These are phyloP conservation scores for Drosophila differens DNA, from an alignment of 2,888 invertebrate species.

Conservation along the genomic window DNA sequence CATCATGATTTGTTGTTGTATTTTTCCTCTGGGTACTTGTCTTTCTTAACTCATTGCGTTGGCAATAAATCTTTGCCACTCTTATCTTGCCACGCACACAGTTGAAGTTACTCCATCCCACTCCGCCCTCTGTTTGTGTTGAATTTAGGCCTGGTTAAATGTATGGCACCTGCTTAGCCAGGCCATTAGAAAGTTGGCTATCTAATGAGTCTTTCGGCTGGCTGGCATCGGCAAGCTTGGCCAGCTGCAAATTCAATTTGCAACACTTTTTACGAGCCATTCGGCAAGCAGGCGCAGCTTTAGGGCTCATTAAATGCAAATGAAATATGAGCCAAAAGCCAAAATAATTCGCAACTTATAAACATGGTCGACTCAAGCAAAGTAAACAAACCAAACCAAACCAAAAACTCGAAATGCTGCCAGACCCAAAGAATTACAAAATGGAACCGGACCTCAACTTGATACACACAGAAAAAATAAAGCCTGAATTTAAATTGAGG, in stretches of 20 bases:
- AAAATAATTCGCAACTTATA: constrained; percentile 67
- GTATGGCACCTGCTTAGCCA: constrained; percentile 70
- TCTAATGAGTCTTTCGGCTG: constrained; percentile 50
- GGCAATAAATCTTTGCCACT: constrained; percentile 83
- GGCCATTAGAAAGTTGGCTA: constrained; percentile 45
- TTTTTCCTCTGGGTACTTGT: constrained; percentile 80
- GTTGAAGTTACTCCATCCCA: background rate
- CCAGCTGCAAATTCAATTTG: constrained; percentile 59
- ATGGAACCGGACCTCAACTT: constrained; percentile 2
- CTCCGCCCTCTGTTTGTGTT: background rate
- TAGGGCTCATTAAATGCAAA: constrained; percentile 64
- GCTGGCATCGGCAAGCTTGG: constrained; percentile 3
- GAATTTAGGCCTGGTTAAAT: constrained; percentile 48
- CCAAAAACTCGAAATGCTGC: constrained; percentile 27
- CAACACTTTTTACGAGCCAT: constrained; percentile 57
- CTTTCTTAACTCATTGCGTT: constrained; percentile 84
- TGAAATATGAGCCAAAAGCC: constrained; percentile 63
- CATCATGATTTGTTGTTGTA: constrained; percentile 55
- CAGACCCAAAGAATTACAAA: constrained; percentile 19
- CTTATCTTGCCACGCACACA: constrained; percentile 74
- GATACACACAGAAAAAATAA: background rate
- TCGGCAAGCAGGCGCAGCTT: constrained; percentile 36
- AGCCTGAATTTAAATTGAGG: background rate
- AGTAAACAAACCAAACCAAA: constrained; percentile 33
- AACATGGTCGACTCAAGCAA: constrained; percentile 22